Evolutionary conservation across 2,797 vertebrate species (phyloP), one percentile per base, ranked within the genome.

Genomic region (Hydrophis major): DNA sequence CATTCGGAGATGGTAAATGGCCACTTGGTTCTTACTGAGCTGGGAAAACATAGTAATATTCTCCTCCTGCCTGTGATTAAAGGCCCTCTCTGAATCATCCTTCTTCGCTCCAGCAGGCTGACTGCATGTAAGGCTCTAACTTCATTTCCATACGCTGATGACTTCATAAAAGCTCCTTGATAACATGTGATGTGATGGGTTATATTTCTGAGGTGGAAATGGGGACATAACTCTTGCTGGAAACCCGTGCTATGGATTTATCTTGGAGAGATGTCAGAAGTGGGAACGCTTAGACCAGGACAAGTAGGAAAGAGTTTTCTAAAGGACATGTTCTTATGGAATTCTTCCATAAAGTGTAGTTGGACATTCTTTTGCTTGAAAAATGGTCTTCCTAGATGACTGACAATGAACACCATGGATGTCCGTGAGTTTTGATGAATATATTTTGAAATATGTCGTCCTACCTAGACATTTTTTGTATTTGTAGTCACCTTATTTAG

Each of bases 141-240:
- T 91, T 93, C 47, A 94, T 94, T 95, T 94, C 55, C 60, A 87
- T 94, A 61, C 32, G 1, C 89, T 90, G 89, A 66, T 57, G 89
- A 90, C 93, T 95, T 28, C 94, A 92, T 94, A 93, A 95, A 93
- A 93, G 86, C 63, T 86, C 86, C 90, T 28, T 63, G 74, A 55
- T 91, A 83, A 93, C 42, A 66, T 37, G 50, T 91, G 87, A 69
- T 7, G 28, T 20, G 32, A 28, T 59, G 22, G 61, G 0, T 74
- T 63, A 16, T 55, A 57, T 66, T 90, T 91, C 66, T 11, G 27
- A 83, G 88, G 60, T 6, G 0, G 0, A 92, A 93, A 90, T 3
- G 59, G 59, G 63, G 59, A 32, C 57, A 90, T 50, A 28, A 42
- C 66, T 90, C 78, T 92, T 16, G 56, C 47, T 93, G 94, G 89